Base-by-base conservation (phyloP, 23 tunicate genomes). In the Halocynthia roretzi region DNA sequence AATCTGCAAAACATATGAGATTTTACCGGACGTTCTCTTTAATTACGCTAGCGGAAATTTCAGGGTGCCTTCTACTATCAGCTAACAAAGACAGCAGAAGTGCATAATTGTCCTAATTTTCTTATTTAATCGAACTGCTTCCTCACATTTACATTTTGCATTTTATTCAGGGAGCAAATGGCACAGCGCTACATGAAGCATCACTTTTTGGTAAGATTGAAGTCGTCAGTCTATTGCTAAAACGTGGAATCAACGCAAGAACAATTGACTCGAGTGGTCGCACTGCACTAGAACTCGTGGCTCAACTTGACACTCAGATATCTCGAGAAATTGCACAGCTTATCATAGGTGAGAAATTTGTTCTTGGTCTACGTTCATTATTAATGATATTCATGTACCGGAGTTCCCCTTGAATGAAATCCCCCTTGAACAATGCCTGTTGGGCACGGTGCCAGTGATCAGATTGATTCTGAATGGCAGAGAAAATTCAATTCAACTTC, bases 181-280 rank as follows among this genome's bases (percentile, higher is more conserved):
- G 96, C 0, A 80, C 96, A 6, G 89, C 96, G 11, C 52, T 90
- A 54, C 96, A 90, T 69, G 96, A 90, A 84, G 96, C 96, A 10
- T 85, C 96, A 2, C 53, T 90, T 15, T 90, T 90, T 75, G 89
- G 96, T 8, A 90, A 90, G 64, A 12, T 51, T 10, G 89, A 90
- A 11, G 96, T 90, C 10, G 96, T 90, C n/a, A 80, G 72, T 50
- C 82, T 84, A 10, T 80, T 90, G 8, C 61, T 90, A 50, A 64
- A 67, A 56, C 78, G 89, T n/a, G 96, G 96, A 54, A 86, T 83
- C 18, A 83, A 84, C 57, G 83, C 96, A 22, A 75, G 76, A 2
- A 17, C 80, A 7, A 71, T 63, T 10, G 96, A 90, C 51, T 79
- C 96, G 8, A 71, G 87, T 56, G 71, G 72, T 48, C 76, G 96